Evolutionary conservation across 2,888 invertebrate species (phyloP).

Genomic region (Creontiades dilutus): DNA sequence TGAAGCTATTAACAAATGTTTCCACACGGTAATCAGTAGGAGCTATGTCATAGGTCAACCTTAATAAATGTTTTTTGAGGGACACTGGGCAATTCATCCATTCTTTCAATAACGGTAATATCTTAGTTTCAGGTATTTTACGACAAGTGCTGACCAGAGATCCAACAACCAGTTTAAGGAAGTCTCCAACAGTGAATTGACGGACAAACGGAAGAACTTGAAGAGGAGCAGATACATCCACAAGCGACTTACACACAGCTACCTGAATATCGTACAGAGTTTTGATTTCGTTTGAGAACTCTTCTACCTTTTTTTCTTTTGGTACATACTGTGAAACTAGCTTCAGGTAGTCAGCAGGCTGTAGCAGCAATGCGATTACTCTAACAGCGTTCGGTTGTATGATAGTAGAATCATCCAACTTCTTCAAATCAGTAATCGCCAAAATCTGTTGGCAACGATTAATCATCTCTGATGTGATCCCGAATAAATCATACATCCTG

Average conservation of each 20-base stretch:
- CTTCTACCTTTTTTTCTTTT: constrained; percentile 48
- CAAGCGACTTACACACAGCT: constrained; percentile 58
- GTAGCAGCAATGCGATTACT: constrained; percentile 63
- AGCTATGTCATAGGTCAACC: constrained; percentile 65
- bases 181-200: constrained; percentile 73
- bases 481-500: constrained; percentile 25
- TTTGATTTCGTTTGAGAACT: constrained; percentile 63
- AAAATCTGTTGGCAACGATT: neutral
- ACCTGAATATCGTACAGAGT: constrained; percentile 66
- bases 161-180: constrained; percentile 72
- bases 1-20: constrained; percentile 61
- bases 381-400: constrained; percentile 55
- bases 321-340: constrained; percentile 54
- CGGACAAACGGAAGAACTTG: constrained; percentile 60
- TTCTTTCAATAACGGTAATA: constrained; percentile 62
- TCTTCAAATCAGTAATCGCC: neutral
- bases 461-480: neutral
- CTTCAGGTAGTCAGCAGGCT: constrained; percentile 57
- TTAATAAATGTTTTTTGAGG: constrained; percentile 71
- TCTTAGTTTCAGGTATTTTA: constrained; percentile 69
- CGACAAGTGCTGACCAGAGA: constrained; percentile 65
- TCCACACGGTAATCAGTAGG: constrained; percentile 53
- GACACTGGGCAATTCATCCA: constrained; percentile 73
- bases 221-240: constrained; percentile 61
- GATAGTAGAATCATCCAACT: neutral